Conservation (phyloP, 2,797 vertebrate genomes). For the Valencia hispanica region DNA sequence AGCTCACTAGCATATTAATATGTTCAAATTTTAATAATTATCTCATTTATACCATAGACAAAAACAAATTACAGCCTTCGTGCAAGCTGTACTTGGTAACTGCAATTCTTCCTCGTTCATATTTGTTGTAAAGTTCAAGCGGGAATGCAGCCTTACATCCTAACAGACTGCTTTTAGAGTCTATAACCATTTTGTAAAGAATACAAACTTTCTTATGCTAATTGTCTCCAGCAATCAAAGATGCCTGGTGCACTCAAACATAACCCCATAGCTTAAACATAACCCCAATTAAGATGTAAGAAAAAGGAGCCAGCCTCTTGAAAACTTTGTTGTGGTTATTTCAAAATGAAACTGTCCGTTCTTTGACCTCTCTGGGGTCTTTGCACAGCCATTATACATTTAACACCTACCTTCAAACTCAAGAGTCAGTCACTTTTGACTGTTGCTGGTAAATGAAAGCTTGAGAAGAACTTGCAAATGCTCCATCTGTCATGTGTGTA, state of each 20-base stretch:
- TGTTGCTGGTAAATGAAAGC: slow-evolving; percentile 49
- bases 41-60: neutral
- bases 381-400: slow-evolving; percentile 42
- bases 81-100: neutral
- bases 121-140: neutral
- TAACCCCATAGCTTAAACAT: neutral
- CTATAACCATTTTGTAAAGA: neutral
- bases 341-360: neutral
- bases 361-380: slow-evolving; percentile 39
- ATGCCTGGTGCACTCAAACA: neutral
- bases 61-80: neutral
- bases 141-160: neutral
- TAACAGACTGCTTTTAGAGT: neutral
- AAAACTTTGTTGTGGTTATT: slow-evolving; percentile 12
- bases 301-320: neutral
- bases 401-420: slow-evolving; percentile 59
- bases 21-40: neutral
- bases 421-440: slow-evolving; percentile 54
- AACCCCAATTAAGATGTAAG: slow-evolving; percentile 18
- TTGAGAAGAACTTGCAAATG: slow-evolving; percentile 51
- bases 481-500: slow-evolving; percentile 21
- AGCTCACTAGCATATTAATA: neutral
- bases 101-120: neutral
- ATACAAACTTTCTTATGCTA: neutral
- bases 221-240: neutral